Evolutionary conservation across 2,888 invertebrate species (phyloP), one percentile per base, ranked within the genome.

Genomic region (Drosophila neonasuta): DNA sequence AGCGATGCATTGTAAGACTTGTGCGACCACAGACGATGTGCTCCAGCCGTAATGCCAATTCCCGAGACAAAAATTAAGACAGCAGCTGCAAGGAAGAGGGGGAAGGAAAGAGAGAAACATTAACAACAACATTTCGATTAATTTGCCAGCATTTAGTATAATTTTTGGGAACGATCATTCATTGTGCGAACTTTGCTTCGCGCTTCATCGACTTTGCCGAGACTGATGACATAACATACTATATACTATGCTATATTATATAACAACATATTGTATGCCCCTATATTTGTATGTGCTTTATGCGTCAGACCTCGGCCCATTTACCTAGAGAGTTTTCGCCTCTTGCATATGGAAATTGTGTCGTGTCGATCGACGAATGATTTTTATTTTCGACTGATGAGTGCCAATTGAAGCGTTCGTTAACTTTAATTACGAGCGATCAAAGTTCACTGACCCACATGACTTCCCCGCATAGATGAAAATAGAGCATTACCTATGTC

Each of bases 31-130:
- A 96, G 92, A 65, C 96, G 92, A 88, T 96, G 96, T 1, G 94
- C 96, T 51, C 96, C 96, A 6, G 96, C 96, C 11, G 96, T 96
- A 73, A 96, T 95, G 10, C 96, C 96, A 86, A 96, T 94, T 17
- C 95, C 96, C n/a, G 95, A 94, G n/a, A 92, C 92, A 91, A 94
- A 94, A 83, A 95, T 93, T 65, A 72, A 74, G 29, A 92, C 86
- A 67, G 93, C 91, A 65, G 92, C 94, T 94, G 89, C 52, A 92
- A 92, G 61, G 3, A 20, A 20, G 20, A 20, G 20, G 20, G 20
- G 4, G 20, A 20, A 20, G 70, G 75, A 79, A 24, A 6, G 24
- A 24, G 24, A 24, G 5, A 24, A 24, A 6, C 6, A 24, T 24
- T 5, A 24, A 1, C 24, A 56, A 10, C 32, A 36, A 6, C 36